phyloP scores from a whole-genome alignment of 2,113 vertebrate species.

The Rattus rattus region DNA sequence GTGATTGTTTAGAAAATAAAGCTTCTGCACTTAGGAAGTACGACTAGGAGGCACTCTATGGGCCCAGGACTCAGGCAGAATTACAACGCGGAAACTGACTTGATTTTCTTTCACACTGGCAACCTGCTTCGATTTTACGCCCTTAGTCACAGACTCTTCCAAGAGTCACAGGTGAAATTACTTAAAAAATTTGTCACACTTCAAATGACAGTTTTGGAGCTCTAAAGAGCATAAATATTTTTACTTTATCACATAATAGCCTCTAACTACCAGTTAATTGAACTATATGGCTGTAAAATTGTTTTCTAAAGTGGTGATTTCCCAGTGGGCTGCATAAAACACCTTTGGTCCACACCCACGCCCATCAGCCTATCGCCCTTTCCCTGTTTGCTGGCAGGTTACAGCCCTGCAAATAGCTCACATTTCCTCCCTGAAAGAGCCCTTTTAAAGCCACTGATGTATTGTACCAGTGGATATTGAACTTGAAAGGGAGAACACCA shows the following conservation, averaged over 20 bases:
- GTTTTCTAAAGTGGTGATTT: constrained; percentile 73
- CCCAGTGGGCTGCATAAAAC: constrained; percentile 64
- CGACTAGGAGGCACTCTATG: neutral
- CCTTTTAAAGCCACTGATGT: constrained; percentile 42
- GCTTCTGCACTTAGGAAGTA: neutral
- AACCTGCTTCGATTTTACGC: constrained; percentile 73
- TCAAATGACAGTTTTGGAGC: constrained; percentile 77
- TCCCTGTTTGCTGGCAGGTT: constrained; percentile 56
- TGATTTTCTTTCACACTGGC: constrained; percentile 61
- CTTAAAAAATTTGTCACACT: constrained; percentile 76
- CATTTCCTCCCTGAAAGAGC: constrained; percentile 38
- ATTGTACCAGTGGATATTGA: constrained; percentile 5
- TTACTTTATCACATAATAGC: constrained; percentile 79
- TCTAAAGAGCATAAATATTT: constrained; percentile 82
- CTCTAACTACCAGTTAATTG: constrained; percentile 79
- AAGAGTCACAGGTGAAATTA: constrained; percentile 78
- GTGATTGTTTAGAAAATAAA: constrained; percentile 50
- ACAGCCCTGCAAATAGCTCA: constrained; percentile 63
- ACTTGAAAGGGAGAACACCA: constrained; percentile 54
- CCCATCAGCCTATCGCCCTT: constrained; percentile 56
- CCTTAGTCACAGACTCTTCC: constrained; percentile 71
- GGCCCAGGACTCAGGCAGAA: constrained; percentile 33
- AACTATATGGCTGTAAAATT: constrained; percentile 77
- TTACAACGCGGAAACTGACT: constrained; percentile 39
- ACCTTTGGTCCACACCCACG: constrained; percentile 62